These are phyloP conservation scores for Luffia ferchaultella DNA, from an alignment of 2,888 invertebrate species.

Conservation along the genomic window DNA sequence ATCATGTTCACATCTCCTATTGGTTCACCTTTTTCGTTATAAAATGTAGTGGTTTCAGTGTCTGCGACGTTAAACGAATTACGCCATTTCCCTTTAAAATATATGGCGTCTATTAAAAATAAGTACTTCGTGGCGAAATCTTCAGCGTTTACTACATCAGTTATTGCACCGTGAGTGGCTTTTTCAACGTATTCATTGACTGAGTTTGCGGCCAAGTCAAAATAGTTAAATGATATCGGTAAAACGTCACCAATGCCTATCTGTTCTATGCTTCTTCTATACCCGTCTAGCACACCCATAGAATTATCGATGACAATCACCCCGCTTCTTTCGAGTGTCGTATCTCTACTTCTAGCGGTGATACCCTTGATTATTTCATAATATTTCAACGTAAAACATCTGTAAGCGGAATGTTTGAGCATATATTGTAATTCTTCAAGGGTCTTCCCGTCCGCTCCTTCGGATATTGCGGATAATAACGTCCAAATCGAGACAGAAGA, in stretches of 20 bases:
- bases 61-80: constrained; percentile 27
- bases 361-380: constrained; percentile 27
- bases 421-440: constrained; percentile 30
- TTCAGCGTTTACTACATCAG: constrained; percentile 32
- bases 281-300: constrained; percentile 23
- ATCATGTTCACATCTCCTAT: constrained; percentile 42
- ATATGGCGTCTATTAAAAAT: constrained; percentile 39
- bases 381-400: constrained; percentile 39
- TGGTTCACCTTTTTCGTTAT: constrained; percentile 22
- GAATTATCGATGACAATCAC: constrained; percentile 31
- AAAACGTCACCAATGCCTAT: constrained; percentile 27
- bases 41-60: constrained; percentile 34
- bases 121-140: constrained; percentile 30
- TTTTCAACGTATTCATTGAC: constrained; percentile 37
- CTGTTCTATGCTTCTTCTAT: constrained; percentile 20
- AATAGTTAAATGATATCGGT: constrained; percentile 26
- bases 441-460: constrained; percentile 35
- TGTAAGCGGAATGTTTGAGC: constrained; percentile 27
- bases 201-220: constrained; percentile 22
- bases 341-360: constrained; percentile 19
- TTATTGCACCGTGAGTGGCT: constrained; percentile 35
- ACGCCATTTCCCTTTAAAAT: constrained; percentile 45
- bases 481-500: constrained; percentile 42
- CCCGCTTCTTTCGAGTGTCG: constrained; percentile 32
- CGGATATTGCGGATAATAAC: constrained; percentile 31